Percentiles rank a stretch among this genome's conserved stretches.
Conservation (phyloP, 2,888 invertebrate species). For the Dolichopus griseipennis region DNA sequence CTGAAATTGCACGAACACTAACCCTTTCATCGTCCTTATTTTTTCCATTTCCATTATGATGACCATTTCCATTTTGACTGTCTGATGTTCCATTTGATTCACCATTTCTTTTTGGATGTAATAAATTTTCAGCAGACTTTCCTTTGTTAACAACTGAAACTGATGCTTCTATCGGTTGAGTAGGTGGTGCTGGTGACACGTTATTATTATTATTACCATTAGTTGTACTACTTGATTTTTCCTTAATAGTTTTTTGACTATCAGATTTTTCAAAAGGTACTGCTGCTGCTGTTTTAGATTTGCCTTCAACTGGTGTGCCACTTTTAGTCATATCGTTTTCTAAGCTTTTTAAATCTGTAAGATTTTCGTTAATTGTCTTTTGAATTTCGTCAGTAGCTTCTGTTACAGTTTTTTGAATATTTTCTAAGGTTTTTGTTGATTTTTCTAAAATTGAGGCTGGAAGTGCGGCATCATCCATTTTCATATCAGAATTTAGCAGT, state of each 20-base stretch:
- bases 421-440: constrained; percentile 35
- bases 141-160: constrained; percentile 32
- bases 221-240: constrained; percentile 27
- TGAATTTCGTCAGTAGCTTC: constrained; percentile 39
- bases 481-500: constrained; percentile 15
- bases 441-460: constrained; percentile 34
- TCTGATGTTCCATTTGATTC: constrained; percentile 16
- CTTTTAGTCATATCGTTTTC: constrained; percentile 35
- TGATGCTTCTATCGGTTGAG: constrained; percentile 40
- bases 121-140: constrained; percentile 13
- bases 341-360: constrained; percentile 36
- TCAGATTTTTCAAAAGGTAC: constrained; percentile 27
- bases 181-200: constrained; percentile 33
- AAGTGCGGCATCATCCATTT: constrained; percentile 23
- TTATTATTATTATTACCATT: constrained; percentile 17
- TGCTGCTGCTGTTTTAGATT: too few relatives aligned
- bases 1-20: constrained; percentile 45
- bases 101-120: constrained; percentile 20
- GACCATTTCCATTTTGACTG: constrained; percentile 18
- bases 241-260: constrained; percentile 31
- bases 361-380: constrained; percentile 39
- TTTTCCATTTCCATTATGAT: constrained; percentile 20
- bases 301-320: constrained; percentile 26
- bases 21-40: constrained; percentile 38
- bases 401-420: constrained; percentile 36